Evolutionary conservation across 92 coral and sea anemone genomes (phyloP), one percentile per base, ranked within the genome.

Genomic region (Diadumene lineata): DNA sequence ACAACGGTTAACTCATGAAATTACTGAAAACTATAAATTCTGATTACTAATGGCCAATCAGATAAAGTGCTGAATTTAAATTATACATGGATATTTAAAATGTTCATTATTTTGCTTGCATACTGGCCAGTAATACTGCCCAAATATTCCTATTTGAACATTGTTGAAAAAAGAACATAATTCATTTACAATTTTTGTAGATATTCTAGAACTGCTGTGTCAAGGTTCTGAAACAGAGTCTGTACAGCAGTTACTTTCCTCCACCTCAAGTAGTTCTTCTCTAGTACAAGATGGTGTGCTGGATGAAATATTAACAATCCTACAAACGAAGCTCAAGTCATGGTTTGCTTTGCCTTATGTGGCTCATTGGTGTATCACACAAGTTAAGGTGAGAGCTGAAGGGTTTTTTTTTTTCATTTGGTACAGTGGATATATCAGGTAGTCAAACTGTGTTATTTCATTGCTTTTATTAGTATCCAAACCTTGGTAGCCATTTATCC

Each of bases 301-400:
- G 0, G 29, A 56, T 50, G 43, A 24, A 17, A 18, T 70, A 1
- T n/a, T 70, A 23, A 64, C 27, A 7, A 34, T 29, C 19, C 75
- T 70, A 27, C 64, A 50, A 11, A 38, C 75, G 6, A 70, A 46
- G 21, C 34, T 7, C 4, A 28, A 0, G 15, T 23, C 63, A 31
- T 70, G 75, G 75, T 31, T 64, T 17, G 63, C 75, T n/a, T 29
- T 70, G 18, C 75, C 46, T 70, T 56, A 53, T 50, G 64, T 53
- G 18, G 25, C 60, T 0, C 53, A 13, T 50, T 70, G 75, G 75
- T 70, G 75, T 70, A 38, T 30, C 28, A 50, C 60, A 34, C 48
- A 53, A 30, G 43, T 70, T 17, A 56, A 50, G 75, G 75, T 70
- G 60, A 33, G 25, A 19, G 17, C 17, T 43, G 43, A 1, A 4